Evolutionary conservation across 2,113 vertebrate species (phyloP), one percentile per base, ranked within the genome.

Genomic region (Symphodus melops): DNA sequence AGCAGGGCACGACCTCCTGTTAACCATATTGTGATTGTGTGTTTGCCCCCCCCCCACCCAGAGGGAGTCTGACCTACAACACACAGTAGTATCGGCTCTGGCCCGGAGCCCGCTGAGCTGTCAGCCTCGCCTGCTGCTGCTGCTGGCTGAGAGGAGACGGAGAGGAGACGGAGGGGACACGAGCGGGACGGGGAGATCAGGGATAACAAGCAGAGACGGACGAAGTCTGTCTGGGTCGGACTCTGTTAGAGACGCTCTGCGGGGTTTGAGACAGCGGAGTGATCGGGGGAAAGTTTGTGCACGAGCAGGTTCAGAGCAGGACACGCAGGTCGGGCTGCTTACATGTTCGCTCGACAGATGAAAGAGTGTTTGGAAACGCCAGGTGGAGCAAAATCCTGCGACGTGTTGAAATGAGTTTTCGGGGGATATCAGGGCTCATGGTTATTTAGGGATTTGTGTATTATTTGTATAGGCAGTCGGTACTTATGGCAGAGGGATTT

Each of bases 61-160:
- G 65, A 68, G 78, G 73, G 70, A 80, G 59, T 21, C 75, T 68
- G 84, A 84, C 88, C 82, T 72, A 67, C 78, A 75, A 21, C 71
- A 60, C 41, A 53, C 70, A 41, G 57, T 54, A 55, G 37, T 77
- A 84, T 88, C 54, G 55, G 82, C 61, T 70, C 80, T 86, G 86
- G 85, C 85, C 71, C 16, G 0, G 21, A 78, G 86, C 85, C 84
- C 84, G 55, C 75, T 21, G 69, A 87, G 77, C 85, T 86, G 84
- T 77, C 85, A 73, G 74, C 64, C 73, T 60, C 42, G 46, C 66
- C 79, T 8, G 68, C 54, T 23, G 1, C 79, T 8, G 68, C 54
- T 23, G 1, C 57, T 48, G 64, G 78, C 74, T 66, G 42, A 77
- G 84, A 77, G 64, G 65, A 83, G 70, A 78, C 46, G 53, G 42